Evolutionary conservation across 1,140 invertebrate genomes (phyloP).

Genomic region (Oscheius sp.): DNA sequence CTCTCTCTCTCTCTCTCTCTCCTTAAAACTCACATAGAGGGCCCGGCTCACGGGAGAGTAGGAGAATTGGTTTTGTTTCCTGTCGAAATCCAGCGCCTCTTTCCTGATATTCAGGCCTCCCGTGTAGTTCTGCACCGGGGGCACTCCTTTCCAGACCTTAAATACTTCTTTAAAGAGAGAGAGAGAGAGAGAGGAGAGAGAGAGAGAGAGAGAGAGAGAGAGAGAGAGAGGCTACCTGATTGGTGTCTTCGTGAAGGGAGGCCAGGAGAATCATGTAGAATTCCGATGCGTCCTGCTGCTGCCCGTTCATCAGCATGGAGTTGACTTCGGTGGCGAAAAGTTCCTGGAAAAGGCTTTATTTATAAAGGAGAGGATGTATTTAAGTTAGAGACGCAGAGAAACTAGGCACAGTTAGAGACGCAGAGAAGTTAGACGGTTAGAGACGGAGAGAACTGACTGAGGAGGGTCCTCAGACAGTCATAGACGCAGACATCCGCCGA

Average conservation of each 20-base stretch:
- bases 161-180: too few relatives aligned
- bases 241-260: background rate
- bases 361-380: too few relatives aligned
- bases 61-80: background rate
- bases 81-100: background rate
- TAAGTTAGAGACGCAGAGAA: too few relatives aligned
- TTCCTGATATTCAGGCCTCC: background rate
- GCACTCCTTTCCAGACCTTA: background rate
- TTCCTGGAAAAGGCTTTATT: too few relatives aligned
- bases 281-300: constrained; percentile 79
- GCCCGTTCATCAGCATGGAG: constrained; percentile 77
- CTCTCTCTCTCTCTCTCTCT: too few relatives aligned
- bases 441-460: too few relatives aligned
- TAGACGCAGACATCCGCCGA: too few relatives aligned
- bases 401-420: too few relatives aligned
- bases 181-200: too few relatives aligned
- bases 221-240: background rate
- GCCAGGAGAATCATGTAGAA: background rate
- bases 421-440: too few relatives aligned
- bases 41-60: background rate
- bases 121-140: background rate
- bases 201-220: too few relatives aligned
- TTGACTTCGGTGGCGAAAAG: constrained; percentile 74
- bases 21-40: background rate
- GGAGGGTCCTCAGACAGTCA: too few relatives aligned